phyloP scores from a whole-genome alignment of 2,888 invertebrate species.

The Dicranocentrus wangi region DNA sequence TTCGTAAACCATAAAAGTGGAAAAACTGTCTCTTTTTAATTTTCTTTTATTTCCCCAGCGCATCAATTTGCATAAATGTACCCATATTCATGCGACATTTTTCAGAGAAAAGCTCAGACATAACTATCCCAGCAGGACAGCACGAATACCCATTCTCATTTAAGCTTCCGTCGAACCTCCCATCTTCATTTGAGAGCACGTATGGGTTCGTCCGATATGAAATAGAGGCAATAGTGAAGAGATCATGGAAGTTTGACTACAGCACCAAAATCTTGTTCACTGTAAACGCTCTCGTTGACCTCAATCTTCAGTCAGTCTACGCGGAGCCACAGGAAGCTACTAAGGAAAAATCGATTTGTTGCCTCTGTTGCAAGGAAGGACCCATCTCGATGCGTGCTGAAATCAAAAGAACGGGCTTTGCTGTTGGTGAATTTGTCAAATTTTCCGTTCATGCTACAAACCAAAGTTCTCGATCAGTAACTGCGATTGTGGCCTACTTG shows the following conservation, averaged over 20 bases:
- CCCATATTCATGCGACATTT: no score
- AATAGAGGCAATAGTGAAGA: conserved; percentile 53
- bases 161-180: conserved; percentile 50
- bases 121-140: conserved; percentile 46
- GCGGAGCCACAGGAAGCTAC: conserved; percentile 37
- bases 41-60: not conserved
- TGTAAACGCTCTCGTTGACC: conserved; percentile 62
- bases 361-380: conserved; percentile 55
- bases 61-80: not conserved
- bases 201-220: conserved; percentile 55
- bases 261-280: conserved; percentile 57
- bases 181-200: conserved; percentile 55
- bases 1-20: conserved; percentile 4
- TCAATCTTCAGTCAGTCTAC: conserved; percentile 49
- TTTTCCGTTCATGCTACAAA: conserved; percentile 43
- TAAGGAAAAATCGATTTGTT: conserved; percentile 56
- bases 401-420: conserved; percentile 54
- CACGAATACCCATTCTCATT: conserved; percentile 58
- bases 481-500: conserved; percentile 37
- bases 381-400: conserved; percentile 50
- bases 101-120: conserved; percentile 41
- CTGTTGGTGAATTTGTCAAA: conserved; percentile 56
- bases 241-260: conserved; percentile 62
- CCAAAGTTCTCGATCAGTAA: conserved; percentile 40
- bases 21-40: not conserved